These are phyloP conservation scores for Periphyllus acericola DNA, from an alignment of 2,888 invertebrate species.

Conservation along the genomic window DNA sequence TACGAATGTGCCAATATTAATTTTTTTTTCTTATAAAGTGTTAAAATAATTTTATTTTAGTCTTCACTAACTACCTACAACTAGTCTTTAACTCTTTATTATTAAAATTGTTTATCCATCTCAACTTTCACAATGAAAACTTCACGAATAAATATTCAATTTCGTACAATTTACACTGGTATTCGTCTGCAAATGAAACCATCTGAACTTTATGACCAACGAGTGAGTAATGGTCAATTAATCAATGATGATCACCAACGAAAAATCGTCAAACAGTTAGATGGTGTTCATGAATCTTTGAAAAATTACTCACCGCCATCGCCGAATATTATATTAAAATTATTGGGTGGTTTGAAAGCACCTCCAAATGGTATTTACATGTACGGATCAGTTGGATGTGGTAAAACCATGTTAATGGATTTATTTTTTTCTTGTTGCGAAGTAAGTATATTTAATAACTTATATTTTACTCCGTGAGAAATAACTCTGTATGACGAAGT, in stretches of 20 bases:
- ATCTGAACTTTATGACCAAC: conserved; percentile 54
- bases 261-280: conserved; percentile 76
- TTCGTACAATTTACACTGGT: conserved; percentile 5
- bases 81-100: background rate
- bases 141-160: background rate
- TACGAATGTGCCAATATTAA: background rate
- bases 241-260: conserved; percentile 77
- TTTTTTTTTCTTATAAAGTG: background rate
- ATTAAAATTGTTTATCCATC: background rate
- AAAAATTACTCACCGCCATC: conserved; percentile 72
- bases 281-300: conserved; percentile 76
- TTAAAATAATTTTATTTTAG: background rate
- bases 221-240: conserved; percentile 46
- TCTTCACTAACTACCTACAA: background rate
- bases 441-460: conserved; percentile 66
- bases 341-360: conserved; percentile 68
- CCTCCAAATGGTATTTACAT: conserved; percentile 85
- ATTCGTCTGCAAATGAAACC: conserved; percentile 27
- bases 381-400: conserved; percentile 91
- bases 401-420: conserved; percentile 99
- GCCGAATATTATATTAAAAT: conserved; percentile 68
- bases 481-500: too few species aligned
- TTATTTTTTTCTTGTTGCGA: conserved; percentile 86
- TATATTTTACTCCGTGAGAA: too few species aligned
- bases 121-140: background rate